These are phyloP conservation scores for Dallia pectoralis DNA, from an alignment of 2,797 vertebrate species.

Conservation along the genomic window DNA sequence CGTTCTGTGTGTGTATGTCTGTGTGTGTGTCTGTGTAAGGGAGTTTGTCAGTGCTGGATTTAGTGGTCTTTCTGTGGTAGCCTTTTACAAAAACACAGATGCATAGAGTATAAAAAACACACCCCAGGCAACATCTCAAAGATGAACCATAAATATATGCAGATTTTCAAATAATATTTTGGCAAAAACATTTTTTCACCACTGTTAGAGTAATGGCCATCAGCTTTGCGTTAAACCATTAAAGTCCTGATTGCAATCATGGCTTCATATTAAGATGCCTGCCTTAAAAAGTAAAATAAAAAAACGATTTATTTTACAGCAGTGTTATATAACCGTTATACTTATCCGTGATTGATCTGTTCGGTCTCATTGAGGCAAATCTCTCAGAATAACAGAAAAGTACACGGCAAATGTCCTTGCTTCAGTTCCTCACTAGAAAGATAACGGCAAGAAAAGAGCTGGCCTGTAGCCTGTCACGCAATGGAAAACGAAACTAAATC, in stretches of 20 bases:
- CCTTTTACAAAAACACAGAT: background rate
- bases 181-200: background rate
- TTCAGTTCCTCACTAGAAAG: background rate
- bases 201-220: background rate
- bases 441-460: background rate
- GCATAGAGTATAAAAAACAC: background rate
- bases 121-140: conserved; percentile 4
- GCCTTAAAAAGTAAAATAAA: no score
- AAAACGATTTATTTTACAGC: no score
- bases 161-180: background rate
- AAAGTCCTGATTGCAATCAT: background rate
- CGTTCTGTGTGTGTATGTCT: background rate
- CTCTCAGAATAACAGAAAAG: background rate
- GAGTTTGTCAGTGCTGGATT: background rate
- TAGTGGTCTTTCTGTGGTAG: conserved; percentile 10
- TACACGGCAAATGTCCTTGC: background rate
- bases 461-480: background rate
- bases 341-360: no score
- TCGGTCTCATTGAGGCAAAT: background rate
- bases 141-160: conserved; percentile 20
- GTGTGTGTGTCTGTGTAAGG: background rate
- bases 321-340: no score
- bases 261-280: no score
- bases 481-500: background rate
- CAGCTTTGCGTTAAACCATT: background rate